Base-by-base conservation (phyloP, 2,113 vertebrate species). In the Mirounga angustirostris region DNA sequence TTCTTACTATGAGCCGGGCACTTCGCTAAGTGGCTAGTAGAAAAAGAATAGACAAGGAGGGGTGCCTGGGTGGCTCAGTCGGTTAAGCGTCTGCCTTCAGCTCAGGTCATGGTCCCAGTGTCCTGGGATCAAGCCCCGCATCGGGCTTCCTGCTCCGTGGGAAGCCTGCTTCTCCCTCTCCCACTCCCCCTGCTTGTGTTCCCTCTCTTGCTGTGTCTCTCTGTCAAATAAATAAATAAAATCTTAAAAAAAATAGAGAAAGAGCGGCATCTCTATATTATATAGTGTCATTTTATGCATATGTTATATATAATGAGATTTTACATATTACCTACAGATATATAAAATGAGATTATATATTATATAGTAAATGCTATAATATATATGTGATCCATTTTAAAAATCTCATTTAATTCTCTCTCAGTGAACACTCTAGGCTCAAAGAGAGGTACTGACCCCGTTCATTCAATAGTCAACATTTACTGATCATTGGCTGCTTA, bases 341-440 rank as follows among this genome's bases (percentile, higher is more conserved):
- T 5, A 88, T 33, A 50, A 92, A 61, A 74, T 92, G 16, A 79
- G 52, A 89, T 81, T 82, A 71, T 69, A 59, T 46, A 56, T 61
- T n/a, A 46, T 76, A 54, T 54, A 46, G 8, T 50, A 76, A 46
- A 46, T 76, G 24, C 24, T 76, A 46, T 43, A 58, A 24, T 67
- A 87, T 89, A 40, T 52, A 65, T 69, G 30, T 4, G 52, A 89
- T 79, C 50, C 4, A 50, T 30, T 59, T 46, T 3, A 19, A 7
- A 74, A 96, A 95, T 73, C 73, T 94, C 83, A 92, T 43, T 83
- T 79, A 61, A 54, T 61, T 89, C 28, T 92, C 36, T 95, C 21
- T 71, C 40, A 33, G 1, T 88, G 63, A 26, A 78, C 95, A 81
- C 54, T 43, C 26, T 26, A 12, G 4, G 15, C 65, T 94, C 43